Conservation (phyloP, 2,888 invertebrate species). For the Callosobruchus maculatus region DNA sequence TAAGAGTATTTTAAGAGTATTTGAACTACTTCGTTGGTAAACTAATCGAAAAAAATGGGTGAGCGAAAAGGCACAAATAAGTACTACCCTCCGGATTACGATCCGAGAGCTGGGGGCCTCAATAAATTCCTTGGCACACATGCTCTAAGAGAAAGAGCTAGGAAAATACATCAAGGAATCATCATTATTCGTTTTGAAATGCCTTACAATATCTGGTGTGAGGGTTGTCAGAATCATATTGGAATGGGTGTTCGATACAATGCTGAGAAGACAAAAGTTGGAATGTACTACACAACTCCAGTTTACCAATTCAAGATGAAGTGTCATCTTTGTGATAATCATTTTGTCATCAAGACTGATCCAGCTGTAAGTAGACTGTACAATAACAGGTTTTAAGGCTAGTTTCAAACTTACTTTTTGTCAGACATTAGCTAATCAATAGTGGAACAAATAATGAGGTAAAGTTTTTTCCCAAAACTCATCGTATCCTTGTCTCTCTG, state of each 20-base stretch:
- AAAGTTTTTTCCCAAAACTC: too few species aligned
- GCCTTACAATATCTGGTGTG: slow-evolving; percentile 99
- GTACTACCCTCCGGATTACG: slow-evolving; percentile 99
- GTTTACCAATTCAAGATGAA: slow-evolving; percentile 99
- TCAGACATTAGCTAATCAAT: too few species aligned
- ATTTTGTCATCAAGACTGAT: slow-evolving; percentile 97
- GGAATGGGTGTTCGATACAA: slow-evolving; percentile 99
- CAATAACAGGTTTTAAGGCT: not conserved
- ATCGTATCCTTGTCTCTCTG: too few species aligned
- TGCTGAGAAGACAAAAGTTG: slow-evolving; percentile 87
- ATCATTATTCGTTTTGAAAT: slow-evolving; percentile 97
- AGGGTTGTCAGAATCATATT: slow-evolving; percentile 96
- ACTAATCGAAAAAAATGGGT: slow-evolving; percentile 65
- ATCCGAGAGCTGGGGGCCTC: slow-evolving; percentile 89
- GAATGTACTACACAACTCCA: slow-evolving; percentile 98
- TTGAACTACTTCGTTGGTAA: not conserved
- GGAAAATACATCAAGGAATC: slow-evolving; percentile 94
- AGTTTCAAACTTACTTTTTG: too few species aligned
- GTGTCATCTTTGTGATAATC: slow-evolving; percentile 95
- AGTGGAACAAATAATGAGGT: too few species aligned
- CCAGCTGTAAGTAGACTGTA: slow-evolving; percentile 69
- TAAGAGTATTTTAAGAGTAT: too few species aligned
- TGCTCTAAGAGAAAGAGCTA: slow-evolving; percentile 91
- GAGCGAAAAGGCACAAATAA: slow-evolving; percentile 97
- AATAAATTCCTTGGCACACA: slow-evolving; percentile 94